Evolutionary conservation across 2,113 vertebrate species (phyloP), one percentile per base, ranked within the genome.

Genomic region (Hoplias malabaricus): DNA sequence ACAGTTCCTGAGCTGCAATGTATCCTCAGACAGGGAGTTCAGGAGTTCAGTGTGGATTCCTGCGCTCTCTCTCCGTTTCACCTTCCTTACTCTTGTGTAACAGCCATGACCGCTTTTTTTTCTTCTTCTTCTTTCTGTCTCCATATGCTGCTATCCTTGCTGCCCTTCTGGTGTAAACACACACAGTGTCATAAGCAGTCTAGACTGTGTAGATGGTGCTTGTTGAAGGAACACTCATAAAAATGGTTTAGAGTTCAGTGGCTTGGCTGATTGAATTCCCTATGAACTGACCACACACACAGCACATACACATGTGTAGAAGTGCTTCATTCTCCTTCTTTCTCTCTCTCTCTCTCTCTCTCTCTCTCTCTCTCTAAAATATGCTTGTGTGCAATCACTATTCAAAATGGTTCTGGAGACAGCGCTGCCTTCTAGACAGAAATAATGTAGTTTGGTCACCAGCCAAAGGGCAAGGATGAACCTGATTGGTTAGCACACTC

Each of bases 141-240:
- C 7, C 46, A 10, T 14, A 23, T 43, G n/a, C 12, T 70, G 70
- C 78, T 82, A 62, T 84, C 79, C 66, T 53, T 75, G 50, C 80
- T 62, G 69, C 70, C 57, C 29, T 78, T 69, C 71, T 73, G 54
- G 53, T 40, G 56, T 40, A 63, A 43, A 46, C 33, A 61, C 66
- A 31, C 73, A 33, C 23, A 73, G 43, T 50, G 72, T 62, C 65
- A 43, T 69, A 31, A 74, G 8, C 9, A 46, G 69, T 86, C 83
- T 86, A 84, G 82, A 85, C 79, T 48, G 48, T 40, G 36, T 38
- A 59, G 78, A 56, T 80, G 21, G 34, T 34, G 73, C 77, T 50
- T 69, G 56, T 80, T 78, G 36, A 75, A 67, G 57, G 10, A 82
- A 77, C 66, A 76, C 54, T 74, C 66, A 40, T 80, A 3, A 71